phyloP scores from a whole-genome alignment of 2,888 invertebrate species.

The Apeira syringaria region DNA sequence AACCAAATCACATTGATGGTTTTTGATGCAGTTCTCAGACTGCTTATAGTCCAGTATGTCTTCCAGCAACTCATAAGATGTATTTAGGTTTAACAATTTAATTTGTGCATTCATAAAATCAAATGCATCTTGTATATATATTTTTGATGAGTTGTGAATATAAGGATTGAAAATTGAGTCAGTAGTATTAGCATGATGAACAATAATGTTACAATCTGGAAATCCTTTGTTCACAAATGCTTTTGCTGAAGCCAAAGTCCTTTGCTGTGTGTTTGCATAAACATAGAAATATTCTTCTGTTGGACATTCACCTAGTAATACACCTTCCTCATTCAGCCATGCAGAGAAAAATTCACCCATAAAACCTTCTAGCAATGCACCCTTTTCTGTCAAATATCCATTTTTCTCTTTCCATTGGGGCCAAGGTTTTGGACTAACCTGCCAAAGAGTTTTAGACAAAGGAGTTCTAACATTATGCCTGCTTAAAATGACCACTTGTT shows the following conservation, averaged over 20 bases:
- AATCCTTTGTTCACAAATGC: conserved; percentile 62
- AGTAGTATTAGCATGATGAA: conserved; percentile 46
- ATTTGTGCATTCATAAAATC: conserved; percentile 52
- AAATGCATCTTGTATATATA: conserved; percentile 47
- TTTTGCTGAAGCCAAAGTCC: conserved; percentile 60
- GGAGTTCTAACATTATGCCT: conserved; percentile 67
- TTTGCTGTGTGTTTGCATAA: conserved; percentile 63
- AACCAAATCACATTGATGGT: conserved; percentile 55
- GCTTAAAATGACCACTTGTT: conserved; percentile 59
- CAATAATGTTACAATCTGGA: conserved; percentile 55
- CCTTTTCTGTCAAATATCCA: conserved; percentile 62
- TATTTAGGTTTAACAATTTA: conserved; percentile 47
- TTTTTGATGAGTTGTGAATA: conserved; percentile 55
- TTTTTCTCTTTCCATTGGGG: conserved; percentile 56
- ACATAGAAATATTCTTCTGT: conserved; percentile 54
- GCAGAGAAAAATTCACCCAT: conserved; percentile 56
- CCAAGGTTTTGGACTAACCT: conserved; percentile 56
- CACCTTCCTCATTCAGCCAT: conserved; percentile 49
- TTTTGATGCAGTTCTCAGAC: conserved; percentile 52
- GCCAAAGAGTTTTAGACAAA: conserved; percentile 49
- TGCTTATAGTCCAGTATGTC: conserved; percentile 58
- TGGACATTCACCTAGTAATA: conserved; percentile 50
- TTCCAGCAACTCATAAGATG: conserved; percentile 49
- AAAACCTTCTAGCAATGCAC: conserved; percentile 56
- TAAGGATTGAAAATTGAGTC: conserved; percentile 65